Evolutionary conservation across 1,140 invertebrate species (phyloP).

Genomic region (Metopolophium dirhodum): DNA sequence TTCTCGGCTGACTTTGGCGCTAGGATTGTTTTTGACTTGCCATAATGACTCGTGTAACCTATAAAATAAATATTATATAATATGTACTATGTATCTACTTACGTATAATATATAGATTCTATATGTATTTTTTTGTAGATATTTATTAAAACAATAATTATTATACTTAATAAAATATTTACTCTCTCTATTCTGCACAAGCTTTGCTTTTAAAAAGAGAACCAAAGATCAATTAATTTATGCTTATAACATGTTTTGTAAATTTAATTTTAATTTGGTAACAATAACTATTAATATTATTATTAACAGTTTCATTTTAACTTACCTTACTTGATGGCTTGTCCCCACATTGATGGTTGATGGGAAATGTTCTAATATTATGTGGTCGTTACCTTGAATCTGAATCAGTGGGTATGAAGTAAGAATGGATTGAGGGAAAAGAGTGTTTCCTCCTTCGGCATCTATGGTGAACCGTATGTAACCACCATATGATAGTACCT

Average conservation of each 20-base stretch:
- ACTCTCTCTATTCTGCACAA: no score
- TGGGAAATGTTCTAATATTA: slow-evolving; percentile 80
- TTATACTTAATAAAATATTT: neutral
- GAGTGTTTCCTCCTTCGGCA: slow-evolving; percentile 69
- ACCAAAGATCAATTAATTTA: no score
- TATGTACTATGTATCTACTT: no score
- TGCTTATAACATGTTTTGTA: no score
- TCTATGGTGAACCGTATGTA: slow-evolving; percentile 80
- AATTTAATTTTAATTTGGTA: no score
- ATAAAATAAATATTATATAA: neutral
- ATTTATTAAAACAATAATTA: neutral
- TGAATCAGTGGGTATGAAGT: slow-evolving; percentile 81
- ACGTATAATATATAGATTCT: neutral
- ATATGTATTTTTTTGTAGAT: slow-evolving; percentile 31
- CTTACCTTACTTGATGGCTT: slow-evolving; percentile 71
- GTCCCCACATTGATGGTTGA: slow-evolving; percentile 63
- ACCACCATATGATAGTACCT: slow-evolving; percentile 91
- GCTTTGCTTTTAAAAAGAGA: no score
- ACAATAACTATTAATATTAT: no score
- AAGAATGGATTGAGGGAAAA: slow-evolving; percentile 69
- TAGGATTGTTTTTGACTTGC: slow-evolving; percentile 70
- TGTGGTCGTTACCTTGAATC: slow-evolving; percentile 78
- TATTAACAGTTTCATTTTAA: neutral
- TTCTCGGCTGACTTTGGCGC: slow-evolving; percentile 72
- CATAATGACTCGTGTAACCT: slow-evolving; percentile 72